Evolutionary conservation across 2,113 vertebrate genomes (phyloP), one percentile per base, ranked within the genome.

Genomic region (Bufo bufo): DNA sequence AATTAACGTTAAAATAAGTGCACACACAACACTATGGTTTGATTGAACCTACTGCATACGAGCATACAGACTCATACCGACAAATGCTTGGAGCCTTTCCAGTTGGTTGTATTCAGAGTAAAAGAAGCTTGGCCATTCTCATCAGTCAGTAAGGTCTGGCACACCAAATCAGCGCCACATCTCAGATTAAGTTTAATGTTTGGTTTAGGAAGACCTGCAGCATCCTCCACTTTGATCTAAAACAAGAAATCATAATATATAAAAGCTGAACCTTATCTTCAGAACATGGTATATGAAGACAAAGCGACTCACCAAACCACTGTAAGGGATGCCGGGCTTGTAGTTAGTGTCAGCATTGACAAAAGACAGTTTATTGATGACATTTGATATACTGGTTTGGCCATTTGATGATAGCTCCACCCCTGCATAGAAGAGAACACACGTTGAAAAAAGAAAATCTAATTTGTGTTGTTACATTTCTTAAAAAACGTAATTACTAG

Each of bases 241-340:
- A 54, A 92, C 65, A 0, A 0, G 78, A 4, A 23, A 54, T 16
- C 43, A 14, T 14, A 79, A 10, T 19, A 12, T 20, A 75, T 75
- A 49, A 75, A 75, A 33, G 16, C 12, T 71, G 8, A 43, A 12
- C 4, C 16, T 75, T n/a, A 71, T 11, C 66, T 43, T 13, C 10
- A 58, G 3, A 12, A 13, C 56, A 3, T 58, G 11, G 56, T 19
- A 75, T 13, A 82, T 4, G 59, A 49, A 14, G 7, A 4, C 12
- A 65, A 61, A 11, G 2, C 0, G 20, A 59, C 91, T 92, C 85
- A 93, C 92, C 61, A 82, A 89, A 63, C 91, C 92, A 13, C 89
- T 90, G 79, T 91, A 93, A 52, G 91, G 93, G 79, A 90, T 86
- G 87, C 93, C 92, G 82, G 91, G 89, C 89, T 92, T 92, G n/a